Base-by-base conservation (phyloP, 2,113 vertebrate genomes). In the Percopsis transmontana region DNA sequence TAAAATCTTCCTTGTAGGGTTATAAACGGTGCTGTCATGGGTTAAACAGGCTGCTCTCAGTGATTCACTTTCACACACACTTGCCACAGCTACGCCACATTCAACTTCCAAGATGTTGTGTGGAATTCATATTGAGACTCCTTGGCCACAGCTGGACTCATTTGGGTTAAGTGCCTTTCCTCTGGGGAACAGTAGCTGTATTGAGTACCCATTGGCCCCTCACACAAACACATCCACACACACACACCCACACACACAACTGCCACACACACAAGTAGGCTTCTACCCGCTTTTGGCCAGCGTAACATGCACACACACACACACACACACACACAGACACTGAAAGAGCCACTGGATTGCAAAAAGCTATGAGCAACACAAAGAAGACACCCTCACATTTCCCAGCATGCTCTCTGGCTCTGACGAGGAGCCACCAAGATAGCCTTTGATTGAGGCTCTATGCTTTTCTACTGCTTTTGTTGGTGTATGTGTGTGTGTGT, bases 141-240 rank as follows among this genome's bases (percentile, higher is more conserved):
- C 60, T 59, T 20, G 62, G 79, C 56, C 59, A 64, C 74, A 71
- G 62, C 70, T 77, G 70, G 79, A 72, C 78, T 70, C 72, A 78
- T 85, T 68, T 79, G 62, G 85, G 87, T 88, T 87, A 86, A 89
- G 80, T 83, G 77, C 72, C 65, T 76, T 78, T 79, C 68, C 74
- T 69, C 62, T 38, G 70, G 77, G 67, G 74, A 65, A 65, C 67
- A 50, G 52, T 47, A 72, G 53, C 27, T 33, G 56, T 67, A 77
- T 74, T 66, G 47, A 82, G 72, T 18, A 42, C 47, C 61, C 57
- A n/a, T 52, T 33, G 59, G 44, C 23, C 2, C 13, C 8, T 21
- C 2, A 14, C 20, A 27, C 38, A 33, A 21, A 53, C 18, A 10
- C 20, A 11, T 18, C 15, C 23, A 10, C 15, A 21, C 23, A 27